A percentile compares a stretch with the other conserved stretches of the same genome.
Evolutionary conservation across 2,888 invertebrate genomes (phyloP).

Genomic region (Pteria penguin): DNA sequence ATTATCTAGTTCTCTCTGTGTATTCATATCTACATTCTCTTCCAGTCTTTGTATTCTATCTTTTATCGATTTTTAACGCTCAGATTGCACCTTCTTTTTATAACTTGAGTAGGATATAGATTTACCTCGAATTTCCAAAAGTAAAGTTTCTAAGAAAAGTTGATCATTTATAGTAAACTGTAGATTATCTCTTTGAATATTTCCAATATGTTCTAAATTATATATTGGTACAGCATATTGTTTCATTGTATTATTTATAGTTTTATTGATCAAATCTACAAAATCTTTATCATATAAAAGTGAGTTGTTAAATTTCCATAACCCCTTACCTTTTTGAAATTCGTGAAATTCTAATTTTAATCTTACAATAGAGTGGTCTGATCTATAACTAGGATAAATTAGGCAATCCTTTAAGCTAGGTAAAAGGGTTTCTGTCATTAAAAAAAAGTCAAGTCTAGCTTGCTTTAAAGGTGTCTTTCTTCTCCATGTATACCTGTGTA

Average conservation of each 20-base stretch:
- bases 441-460: constrained; percentile 8
- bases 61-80: no score
- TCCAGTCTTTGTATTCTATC: no score
- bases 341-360: background rate
- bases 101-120: constrained; percentile 2
- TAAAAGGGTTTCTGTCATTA: background rate
- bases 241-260: background rate
- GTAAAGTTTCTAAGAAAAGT: background rate
- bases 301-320: constrained; percentile 5
- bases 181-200: background rate
- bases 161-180: background rate
- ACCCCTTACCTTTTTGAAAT: constrained; percentile 7
- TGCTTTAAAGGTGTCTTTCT: background rate
- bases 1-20: no score
- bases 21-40: no score
- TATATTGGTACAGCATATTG: constrained; percentile 1
- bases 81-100: no score
- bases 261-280: background rate
- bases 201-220: background rate
- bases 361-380: background rate
- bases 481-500: background rate
- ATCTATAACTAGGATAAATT: background rate
- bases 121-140: background rate
- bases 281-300: background rate
- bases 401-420: background rate